These are phyloP conservation scores for Nematopogon swammerdamellus DNA, from an alignment of 2,888 invertebrate species.

Conservation along the genomic window DNA sequence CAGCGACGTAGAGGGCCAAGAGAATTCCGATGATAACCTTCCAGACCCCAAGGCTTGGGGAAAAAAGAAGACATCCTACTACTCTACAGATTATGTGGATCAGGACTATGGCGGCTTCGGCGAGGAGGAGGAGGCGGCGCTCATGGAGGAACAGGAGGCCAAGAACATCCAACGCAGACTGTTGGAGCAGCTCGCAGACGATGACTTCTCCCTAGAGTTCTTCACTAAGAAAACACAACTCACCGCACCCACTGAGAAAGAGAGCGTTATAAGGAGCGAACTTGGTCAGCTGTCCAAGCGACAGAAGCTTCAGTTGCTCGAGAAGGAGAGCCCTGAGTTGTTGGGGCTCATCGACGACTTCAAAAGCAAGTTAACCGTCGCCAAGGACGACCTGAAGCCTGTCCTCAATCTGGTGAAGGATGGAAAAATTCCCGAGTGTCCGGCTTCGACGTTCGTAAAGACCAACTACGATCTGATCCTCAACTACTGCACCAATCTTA, in stretches of 20 bases:
- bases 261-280: conserved; percentile 69
- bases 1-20: conserved; percentile 76
- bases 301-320: conserved; percentile 72
- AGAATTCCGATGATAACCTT: conserved; percentile 64
- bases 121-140: conserved; percentile 67
- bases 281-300: conserved; percentile 70
- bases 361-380: conserved; percentile 65
- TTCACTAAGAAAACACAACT: conserved; percentile 35
- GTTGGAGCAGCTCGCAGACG: conserved; percentile 73
- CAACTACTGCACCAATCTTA: conserved; percentile 84
- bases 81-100: conserved; percentile 87
- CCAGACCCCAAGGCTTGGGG: conserved; percentile 89
- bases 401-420: conserved; percentile 61
- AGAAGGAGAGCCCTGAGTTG: conserved; percentile 88
- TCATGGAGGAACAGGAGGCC: conserved; percentile 80
- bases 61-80: conserved; percentile 71
- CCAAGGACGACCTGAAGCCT: conserved; percentile 64
- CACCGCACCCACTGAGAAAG: conserved; percentile 35
- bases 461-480: conserved; percentile 66
- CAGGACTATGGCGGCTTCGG: conserved; percentile 75
- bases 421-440: conserved; percentile 60
- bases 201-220: conserved; percentile 67
- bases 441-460: conserved; percentile 67
- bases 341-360: conserved; percentile 74
- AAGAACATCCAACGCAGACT: conserved; percentile 74